Percentiles rank a stretch among this genome's conserved stretches.
These are phyloP conservation scores for Leucopsar rothschildi DNA, from an alignment of 2,113 vertebrate genomes.

Conservation along the genomic window DNA sequence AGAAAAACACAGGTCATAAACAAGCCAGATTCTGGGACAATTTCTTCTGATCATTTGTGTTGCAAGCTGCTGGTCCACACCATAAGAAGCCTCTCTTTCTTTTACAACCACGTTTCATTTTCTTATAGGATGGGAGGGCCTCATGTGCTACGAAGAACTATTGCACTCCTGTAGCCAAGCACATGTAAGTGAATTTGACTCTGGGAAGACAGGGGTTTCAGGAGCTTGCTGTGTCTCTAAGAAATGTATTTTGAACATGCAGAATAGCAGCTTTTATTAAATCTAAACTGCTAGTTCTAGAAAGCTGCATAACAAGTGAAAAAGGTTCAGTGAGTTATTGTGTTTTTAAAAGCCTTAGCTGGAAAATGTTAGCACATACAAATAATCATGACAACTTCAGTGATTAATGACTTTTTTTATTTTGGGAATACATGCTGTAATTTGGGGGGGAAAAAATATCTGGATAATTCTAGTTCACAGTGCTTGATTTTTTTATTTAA, in stretches of 20 bases:
- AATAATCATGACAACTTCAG: background rate
- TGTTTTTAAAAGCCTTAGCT: background rate
- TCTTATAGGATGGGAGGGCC: background rate
- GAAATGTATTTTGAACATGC: background rate
- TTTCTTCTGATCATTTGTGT: background rate
- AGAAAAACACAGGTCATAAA: background rate
- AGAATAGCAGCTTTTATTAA: background rate
- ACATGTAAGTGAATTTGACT: background rate
- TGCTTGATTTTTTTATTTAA: background rate
- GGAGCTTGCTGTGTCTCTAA: background rate
- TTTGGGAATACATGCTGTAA: background rate
- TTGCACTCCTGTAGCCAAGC: background rate
- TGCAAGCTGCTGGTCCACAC: background rate
- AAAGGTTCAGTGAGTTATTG: background rate
- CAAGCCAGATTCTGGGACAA: background rate
- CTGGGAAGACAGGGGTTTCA: background rate
- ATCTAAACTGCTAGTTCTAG: background rate
- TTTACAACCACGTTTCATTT: background rate
- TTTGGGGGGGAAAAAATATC: background rate
- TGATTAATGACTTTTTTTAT: background rate
- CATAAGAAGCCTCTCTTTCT: background rate
- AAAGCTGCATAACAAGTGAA: background rate
- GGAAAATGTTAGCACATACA: background rate
- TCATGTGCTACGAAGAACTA: accelerated
- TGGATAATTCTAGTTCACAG: background rate